Evolutionary conservation across 2,797 vertebrate species (phyloP).

Genomic region (Leptodactylus fallax): DNA sequence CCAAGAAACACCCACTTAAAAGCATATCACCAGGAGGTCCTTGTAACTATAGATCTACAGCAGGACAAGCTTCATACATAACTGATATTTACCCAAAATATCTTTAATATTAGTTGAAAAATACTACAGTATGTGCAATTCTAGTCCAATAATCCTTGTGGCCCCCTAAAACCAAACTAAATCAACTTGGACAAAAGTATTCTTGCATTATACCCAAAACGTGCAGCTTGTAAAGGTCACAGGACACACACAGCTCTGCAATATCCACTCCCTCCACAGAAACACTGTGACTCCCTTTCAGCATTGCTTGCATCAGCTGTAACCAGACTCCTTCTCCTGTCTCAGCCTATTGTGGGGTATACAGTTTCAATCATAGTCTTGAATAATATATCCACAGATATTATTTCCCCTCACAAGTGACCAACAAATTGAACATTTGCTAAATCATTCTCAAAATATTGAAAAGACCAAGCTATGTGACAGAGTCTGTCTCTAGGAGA

Average conservation of each 20-base stretch:
- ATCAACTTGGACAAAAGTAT: too few species aligned
- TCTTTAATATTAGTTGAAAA: too few species aligned
- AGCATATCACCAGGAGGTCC: too few species aligned
- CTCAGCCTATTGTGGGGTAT: slow-evolving; percentile 13
- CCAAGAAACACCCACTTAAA: too few species aligned
- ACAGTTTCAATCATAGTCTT: neutral
- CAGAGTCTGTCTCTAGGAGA: neutral
- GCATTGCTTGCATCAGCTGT: neutral
- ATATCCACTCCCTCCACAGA: neutral
- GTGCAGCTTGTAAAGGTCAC: neutral
- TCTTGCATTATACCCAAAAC: neutral
- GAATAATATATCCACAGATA: slow-evolving; percentile 13
- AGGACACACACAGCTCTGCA: neutral
- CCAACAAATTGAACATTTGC: neutral
- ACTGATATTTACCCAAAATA: too few species aligned
- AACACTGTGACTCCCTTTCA: too few species aligned
- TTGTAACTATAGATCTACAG: too few species aligned
- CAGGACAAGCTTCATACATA: too few species aligned
- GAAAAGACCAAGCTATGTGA: neutral
- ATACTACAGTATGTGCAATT: too few species aligned
- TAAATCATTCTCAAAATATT: neutral
- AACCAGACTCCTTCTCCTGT: neutral
- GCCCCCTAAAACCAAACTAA: too few species aligned
- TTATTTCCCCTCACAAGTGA: neutral
- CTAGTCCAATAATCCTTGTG: too few species aligned